These are phyloP conservation scores for Brachyopa scutellaris DNA, from an alignment of 2,888 invertebrate species.

Conservation along the genomic window DNA sequence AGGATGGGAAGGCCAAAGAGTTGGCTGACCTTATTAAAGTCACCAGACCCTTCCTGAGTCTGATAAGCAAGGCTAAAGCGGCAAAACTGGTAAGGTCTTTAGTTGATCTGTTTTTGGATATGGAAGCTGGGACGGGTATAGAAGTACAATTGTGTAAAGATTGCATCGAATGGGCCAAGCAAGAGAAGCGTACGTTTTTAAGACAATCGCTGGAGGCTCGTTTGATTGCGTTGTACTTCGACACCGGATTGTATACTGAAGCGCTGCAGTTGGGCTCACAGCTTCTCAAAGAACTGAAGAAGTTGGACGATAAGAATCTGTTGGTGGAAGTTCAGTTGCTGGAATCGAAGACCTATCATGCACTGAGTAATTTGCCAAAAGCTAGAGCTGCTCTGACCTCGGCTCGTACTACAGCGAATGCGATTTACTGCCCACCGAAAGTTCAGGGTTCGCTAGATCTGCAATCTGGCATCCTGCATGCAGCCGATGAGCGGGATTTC, in stretches of 20 bases:
- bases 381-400: constrained; percentile 98
- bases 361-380: constrained; percentile 97
- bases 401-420: constrained; percentile 99
- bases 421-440: constrained; percentile 99
- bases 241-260: constrained; percentile 94
- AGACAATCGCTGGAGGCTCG: constrained; percentile 97
- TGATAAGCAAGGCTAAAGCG: constrained; percentile 99
- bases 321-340: constrained; percentile 98
- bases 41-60: constrained; percentile 95
- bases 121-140: constrained; percentile 97
- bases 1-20: constrained; percentile 96
- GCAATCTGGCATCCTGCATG: constrained; percentile 98
- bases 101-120: constrained; percentile 98
- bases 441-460: constrained; percentile 98
- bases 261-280: constrained; percentile 92
- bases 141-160: constrained; percentile 97
- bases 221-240: constrained; percentile 96
- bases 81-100: constrained; percentile 98
- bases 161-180: constrained; percentile 99
- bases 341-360: constrained; percentile 99
- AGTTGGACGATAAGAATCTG: constrained; percentile 99
- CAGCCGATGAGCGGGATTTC: constrained; percentile 99
- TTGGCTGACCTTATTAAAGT: constrained; percentile 95
- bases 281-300: constrained; percentile 97
- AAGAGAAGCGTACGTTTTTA: constrained; percentile 97